Evolutionary conservation across 2,797 vertebrate genomes (phyloP), one percentile per base, ranked within the genome.

Genomic region (Myotis myotis): DNA sequence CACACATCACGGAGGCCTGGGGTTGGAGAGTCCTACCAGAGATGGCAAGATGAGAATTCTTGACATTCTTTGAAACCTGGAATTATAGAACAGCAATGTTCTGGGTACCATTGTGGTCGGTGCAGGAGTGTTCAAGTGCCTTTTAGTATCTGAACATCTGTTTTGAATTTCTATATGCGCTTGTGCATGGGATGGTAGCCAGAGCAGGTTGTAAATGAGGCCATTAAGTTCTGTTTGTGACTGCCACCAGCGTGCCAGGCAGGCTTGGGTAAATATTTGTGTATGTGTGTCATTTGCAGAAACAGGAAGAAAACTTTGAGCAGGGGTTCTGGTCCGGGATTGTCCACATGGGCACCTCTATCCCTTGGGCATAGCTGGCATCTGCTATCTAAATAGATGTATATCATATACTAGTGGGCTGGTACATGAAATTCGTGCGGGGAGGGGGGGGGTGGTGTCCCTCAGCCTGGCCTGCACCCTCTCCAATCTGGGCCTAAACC

Each of bases 241-340:
- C 23, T 51, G 9, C 15, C 13, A 4, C 1, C 0, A 36, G 16
- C 12, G 5, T 89, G 38, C 44, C 44, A 12, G 7, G 23, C 25
- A 74, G 2, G 22, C 19, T 70, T 41, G 41, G 85, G 81, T 72
- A 87, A 89, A 38, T 76, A 11, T 62, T 25, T 28, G 57, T 62
- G 30, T 75, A 47, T n/a, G 51, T 28, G 41, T 76, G 38, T 53
- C 44, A 47, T 89, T 85, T 87, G 93, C 86, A 82, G 87, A 93
- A 95, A 81, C 11, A 30, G 49, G 25, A 88, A 80, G 94, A 79
- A 71, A 11, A 28, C 47, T 82, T 57, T 47, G 84, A 47, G 33
- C 25, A 38, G 33, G 17, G 28, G 9, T 72, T 72, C 74, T 71
- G 68, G 28, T 57, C 44, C 60, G 81, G 87, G 66, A 51, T 3